A percentile compares a stretch with the other conserved stretches of the same genome.
Evolutionary conservation across 2,888 invertebrate species (phyloP).

Genomic region (Hydrotaea diabolus): DNA sequence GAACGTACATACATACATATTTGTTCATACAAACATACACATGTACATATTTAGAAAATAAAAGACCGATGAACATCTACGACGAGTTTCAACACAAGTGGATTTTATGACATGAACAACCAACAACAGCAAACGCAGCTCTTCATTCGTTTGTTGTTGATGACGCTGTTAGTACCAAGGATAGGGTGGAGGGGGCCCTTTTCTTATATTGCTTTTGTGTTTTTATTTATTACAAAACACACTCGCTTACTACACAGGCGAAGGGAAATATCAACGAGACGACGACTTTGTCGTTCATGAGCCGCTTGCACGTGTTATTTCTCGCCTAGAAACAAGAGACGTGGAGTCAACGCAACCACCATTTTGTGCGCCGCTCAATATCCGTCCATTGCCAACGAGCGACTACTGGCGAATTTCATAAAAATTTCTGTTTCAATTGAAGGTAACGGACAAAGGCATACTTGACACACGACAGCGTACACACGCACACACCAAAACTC

Average conservation of each 20-base stretch:
- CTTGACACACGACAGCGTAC: background rate
- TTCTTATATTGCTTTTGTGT: background rate
- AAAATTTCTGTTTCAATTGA: slow-evolving; percentile 40
- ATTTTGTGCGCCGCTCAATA: slow-evolving; percentile 66
- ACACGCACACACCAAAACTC: background rate
- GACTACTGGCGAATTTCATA: slow-evolving; percentile 60
- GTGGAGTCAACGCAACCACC: slow-evolving; percentile 55
- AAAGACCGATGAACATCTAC: slow-evolving; percentile 1
- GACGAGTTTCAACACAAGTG: slow-evolving; percentile 41
- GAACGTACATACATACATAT: background rate
- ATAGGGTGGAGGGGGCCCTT: too few species aligned
- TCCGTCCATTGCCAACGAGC: slow-evolving; percentile 64
- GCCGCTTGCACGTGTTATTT: slow-evolving; percentile 63
- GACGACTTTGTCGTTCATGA: background rate
- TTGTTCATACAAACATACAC: background rate
- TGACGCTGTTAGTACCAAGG: slow-evolving; percentile 9
- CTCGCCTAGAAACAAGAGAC: slow-evolving; percentile 46
- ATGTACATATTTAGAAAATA: background rate
- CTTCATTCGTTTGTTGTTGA: background rate
- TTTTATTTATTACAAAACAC: slow-evolving; percentile 3
- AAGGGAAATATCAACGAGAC: background rate
- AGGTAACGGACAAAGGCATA: slow-evolving; percentile 41
- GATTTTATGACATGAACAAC: slow-evolving; percentile 34
- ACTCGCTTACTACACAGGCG: too few species aligned
- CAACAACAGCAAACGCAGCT: slow-evolving; percentile 20